phyloP scores from a whole-genome alignment of 2,113 vertebrate species.

The Maccullochella peelii region DNA sequence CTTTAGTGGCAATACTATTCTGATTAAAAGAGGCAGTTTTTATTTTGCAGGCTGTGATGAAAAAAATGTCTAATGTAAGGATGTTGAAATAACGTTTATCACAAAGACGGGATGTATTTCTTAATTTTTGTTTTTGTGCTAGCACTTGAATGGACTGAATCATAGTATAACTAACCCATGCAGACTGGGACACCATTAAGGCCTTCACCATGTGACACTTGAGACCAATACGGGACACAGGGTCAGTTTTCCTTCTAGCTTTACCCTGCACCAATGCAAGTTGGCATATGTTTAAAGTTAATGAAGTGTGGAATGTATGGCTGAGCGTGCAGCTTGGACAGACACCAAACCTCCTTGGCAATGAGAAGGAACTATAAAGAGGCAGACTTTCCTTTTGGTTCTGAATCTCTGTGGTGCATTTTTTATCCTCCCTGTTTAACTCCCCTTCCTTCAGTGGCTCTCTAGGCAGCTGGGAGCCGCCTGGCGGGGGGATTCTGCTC shows the following conservation, averaged over 20 bases:
- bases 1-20: slow-evolving; percentile 11
- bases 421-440: slow-evolving; percentile 77
- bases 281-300: slow-evolving; percentile 64
- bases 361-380: slow-evolving; percentile 60
- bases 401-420: slow-evolving; percentile 58
- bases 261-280: slow-evolving; percentile 45
- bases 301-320: slow-evolving; percentile 59
- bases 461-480: slow-evolving; percentile 70
- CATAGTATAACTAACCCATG: background rate
- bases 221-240: slow-evolving; percentile 20
- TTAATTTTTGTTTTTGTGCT: slow-evolving; percentile 12
- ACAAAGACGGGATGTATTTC: slow-evolving; percentile 3
- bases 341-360: slow-evolving; percentile 45
- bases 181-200: background rate
- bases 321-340: slow-evolving; percentile 51
- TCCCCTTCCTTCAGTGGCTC: slow-evolving; percentile 72
- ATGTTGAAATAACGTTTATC: slow-evolving; percentile 21
- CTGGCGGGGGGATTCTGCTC: slow-evolving; percentile 75
- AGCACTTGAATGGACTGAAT: background rate
- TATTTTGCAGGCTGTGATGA: background rate
- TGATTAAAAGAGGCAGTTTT: slow-evolving; percentile 7
- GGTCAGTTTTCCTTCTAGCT: slow-evolving; percentile 56
- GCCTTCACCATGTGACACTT: slow-evolving; percentile 26
- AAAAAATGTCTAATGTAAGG: slow-evolving; percentile 13
- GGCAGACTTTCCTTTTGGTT: slow-evolving; percentile 61